A percentile compares a stretch with the other conserved stretches of the same genome.
Conservation (phyloP, 2,888 invertebrate genomes). For the Melangyna quadrimaculata region DNA sequence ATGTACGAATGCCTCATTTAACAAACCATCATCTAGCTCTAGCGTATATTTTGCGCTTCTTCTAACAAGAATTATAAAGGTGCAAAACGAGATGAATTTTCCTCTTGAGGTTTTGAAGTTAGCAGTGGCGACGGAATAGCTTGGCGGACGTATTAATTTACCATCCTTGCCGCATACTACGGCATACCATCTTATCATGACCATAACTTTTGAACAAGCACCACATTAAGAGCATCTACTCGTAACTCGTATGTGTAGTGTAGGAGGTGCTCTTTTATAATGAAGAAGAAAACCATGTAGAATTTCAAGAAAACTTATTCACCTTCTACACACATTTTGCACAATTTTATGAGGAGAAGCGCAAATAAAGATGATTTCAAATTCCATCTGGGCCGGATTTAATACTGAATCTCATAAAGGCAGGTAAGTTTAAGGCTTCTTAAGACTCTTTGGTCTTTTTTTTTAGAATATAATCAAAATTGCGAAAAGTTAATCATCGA, state of each 20-base stretch:
- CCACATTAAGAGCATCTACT: conserved; percentile 21
- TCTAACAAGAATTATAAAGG: conserved; percentile 12
- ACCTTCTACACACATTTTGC: not conserved
- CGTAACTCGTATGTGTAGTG: not conserved
- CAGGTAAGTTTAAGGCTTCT: too few relatives aligned
- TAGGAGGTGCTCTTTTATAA: conserved; percentile 27
- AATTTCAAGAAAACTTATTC: not conserved
- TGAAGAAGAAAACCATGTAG: not conserved
- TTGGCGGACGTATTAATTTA: not conserved
- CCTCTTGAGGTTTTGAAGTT: conserved; percentile 11
- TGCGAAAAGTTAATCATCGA: too few relatives aligned
- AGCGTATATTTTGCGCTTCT: conserved; percentile 3
- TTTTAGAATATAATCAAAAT: too few relatives aligned
- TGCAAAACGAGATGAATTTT: conserved; percentile 26
- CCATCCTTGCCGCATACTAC: not conserved
- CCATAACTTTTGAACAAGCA: conserved; percentile 26
- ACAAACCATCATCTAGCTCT: conserved; percentile 26
- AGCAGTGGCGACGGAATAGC: not conserved
- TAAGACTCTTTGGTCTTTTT: too few relatives aligned
- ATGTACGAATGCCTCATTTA: conserved; percentile 53
- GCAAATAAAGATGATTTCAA: not conserved
- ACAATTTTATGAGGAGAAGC: not conserved
- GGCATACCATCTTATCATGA: conserved; percentile 21
- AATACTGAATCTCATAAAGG: not conserved
- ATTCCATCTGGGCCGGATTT: not conserved